A percentile compares a stretch with the other conserved stretches of the same genome.
Conservation (phyloP, 35 echinoderm and acorn worm species). For the Holothuria glaberrima region DNA sequence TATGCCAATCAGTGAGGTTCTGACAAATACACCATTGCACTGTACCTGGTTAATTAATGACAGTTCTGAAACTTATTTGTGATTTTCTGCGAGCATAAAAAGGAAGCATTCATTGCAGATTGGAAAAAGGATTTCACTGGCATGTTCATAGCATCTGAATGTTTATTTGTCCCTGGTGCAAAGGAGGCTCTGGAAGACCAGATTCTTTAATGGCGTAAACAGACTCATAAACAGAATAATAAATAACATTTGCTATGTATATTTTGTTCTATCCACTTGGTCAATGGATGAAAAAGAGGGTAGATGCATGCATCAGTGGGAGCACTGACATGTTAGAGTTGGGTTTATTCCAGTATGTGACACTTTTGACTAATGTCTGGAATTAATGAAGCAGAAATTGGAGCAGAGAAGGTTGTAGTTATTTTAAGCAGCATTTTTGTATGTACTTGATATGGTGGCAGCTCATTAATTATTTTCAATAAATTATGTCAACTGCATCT, state of each 20-base stretch:
- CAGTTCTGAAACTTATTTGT: too few relatives aligned
- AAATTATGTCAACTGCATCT: too few relatives aligned
- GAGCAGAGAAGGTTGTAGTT: too few relatives aligned
- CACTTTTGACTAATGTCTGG: too few relatives aligned
- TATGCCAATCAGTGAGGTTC: too few relatives aligned
- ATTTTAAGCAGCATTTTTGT: too few relatives aligned
- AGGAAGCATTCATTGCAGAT: background rate
- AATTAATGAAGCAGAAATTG: too few relatives aligned
- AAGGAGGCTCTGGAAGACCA: slow-evolving; percentile 8
- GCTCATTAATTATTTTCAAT: too few relatives aligned
- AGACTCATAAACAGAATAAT: slow-evolving; percentile 9
- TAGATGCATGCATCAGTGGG: slow-evolving; percentile 10
- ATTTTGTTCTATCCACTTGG: slow-evolving; percentile 39
- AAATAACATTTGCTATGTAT: slow-evolving; percentile 47
- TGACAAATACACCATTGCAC: too few relatives aligned
- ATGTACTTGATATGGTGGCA: too few relatives aligned
- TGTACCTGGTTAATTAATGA: too few relatives aligned
- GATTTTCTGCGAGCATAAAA: background rate
- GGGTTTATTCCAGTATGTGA: background rate
- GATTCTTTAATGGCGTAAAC: slow-evolving; percentile 40
- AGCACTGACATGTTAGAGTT: slow-evolving; percentile 18
- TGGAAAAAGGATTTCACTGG: background rate
- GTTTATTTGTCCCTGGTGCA: slow-evolving; percentile 29
- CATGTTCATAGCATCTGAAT: background rate
- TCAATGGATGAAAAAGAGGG: slow-evolving; percentile 15